These are phyloP conservation scores for Phalacrocorax carbo DNA, from an alignment of 2,113 vertebrate species.

Conservation along the genomic window DNA sequence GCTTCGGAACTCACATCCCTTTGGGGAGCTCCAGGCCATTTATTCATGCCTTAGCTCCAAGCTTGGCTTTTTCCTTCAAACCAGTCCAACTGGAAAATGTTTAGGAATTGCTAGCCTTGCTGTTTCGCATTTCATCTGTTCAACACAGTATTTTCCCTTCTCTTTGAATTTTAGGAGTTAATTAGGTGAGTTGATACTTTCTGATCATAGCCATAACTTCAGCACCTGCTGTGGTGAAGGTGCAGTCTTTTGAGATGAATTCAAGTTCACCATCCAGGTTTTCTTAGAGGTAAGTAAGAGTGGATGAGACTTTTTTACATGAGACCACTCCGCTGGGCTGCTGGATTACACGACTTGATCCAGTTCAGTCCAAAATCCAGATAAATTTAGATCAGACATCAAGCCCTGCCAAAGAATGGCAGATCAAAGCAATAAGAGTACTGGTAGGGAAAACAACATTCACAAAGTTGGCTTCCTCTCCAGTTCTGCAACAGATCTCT, in stretches of 20 bases:
- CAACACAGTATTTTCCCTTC: not conserved
- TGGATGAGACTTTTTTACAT: not conserved
- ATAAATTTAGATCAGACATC: not conserved
- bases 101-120: not conserved
- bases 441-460: not conserved
- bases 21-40: not conserved
- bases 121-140: not conserved
- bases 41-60: not conserved
- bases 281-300: not conserved
- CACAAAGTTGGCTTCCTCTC: not conserved
- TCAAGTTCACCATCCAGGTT: not conserved
- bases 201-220: not conserved
- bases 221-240: not conserved
- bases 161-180: not conserved
- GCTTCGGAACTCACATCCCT: not conserved
- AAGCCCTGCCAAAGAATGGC: not conserved
- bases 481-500: not conserved
- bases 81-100: not conserved
- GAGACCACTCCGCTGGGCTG: not conserved
- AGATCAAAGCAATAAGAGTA: not conserved
- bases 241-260: not conserved
- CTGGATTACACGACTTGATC: not conserved
- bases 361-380: not conserved
- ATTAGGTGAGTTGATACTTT: not conserved
- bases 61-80: not conserved